Conservation (phyloP, 2,888 invertebrate genomes). For the Euplagia quadripunctaria region DNA sequence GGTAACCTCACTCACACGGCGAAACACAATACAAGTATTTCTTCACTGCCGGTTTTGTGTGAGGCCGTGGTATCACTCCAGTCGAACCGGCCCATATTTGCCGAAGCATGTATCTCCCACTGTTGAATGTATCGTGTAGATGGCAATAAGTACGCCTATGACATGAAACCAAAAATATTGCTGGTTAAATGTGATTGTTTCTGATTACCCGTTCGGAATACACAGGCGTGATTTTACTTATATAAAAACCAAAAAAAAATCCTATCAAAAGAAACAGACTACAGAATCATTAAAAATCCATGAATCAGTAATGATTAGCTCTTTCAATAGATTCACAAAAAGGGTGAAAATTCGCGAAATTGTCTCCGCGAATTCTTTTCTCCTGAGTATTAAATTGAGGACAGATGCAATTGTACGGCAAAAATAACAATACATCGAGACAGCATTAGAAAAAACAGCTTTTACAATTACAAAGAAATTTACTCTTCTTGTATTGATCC, state of each 20-base stretch:
- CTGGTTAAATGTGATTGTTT: no score
- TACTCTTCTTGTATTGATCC: slow-evolving; percentile 71
- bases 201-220: no score
- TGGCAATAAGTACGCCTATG: no score
- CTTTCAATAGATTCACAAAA: slow-evolving; percentile 26
- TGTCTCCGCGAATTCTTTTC: slow-evolving; percentile 29
- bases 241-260: neutral
- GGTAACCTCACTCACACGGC: no score
- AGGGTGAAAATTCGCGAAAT: slow-evolving; percentile 44
- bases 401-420: slow-evolving; percentile 58
- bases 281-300: slow-evolving; percentile 22
- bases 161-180: no score
- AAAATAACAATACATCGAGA: slow-evolving; percentile 43
- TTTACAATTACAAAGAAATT: slow-evolving; percentile 65
- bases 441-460: slow-evolving; percentile 58
- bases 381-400: slow-evolving; percentile 58
- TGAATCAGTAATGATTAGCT: slow-evolving; percentile 41
- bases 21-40: no score
- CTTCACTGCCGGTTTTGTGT: no score
- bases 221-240: no score
- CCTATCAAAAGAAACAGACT: slow-evolving; percentile 5
- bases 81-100: no score
- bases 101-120: no score
- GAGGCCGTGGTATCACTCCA: no score
- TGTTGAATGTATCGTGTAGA: no score